These are phyloP conservation scores for Turnix velox DNA, from an alignment of 2,113 vertebrate species.

Conservation along the genomic window DNA sequence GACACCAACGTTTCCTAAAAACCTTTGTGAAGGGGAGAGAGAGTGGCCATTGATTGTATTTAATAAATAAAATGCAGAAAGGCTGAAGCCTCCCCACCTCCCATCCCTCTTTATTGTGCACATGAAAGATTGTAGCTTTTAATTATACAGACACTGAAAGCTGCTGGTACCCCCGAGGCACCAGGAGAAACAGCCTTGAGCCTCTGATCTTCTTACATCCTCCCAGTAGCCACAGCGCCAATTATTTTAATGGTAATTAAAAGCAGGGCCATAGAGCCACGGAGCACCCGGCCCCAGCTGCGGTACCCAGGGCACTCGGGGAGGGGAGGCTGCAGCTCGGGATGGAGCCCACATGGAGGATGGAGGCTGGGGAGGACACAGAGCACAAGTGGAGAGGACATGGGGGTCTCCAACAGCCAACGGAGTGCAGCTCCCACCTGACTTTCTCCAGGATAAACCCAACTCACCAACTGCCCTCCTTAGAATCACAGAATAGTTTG, in stretches of 20 bases:
- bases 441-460: rapidly evolving
- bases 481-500: too few relatives aligned
- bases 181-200: slow-evolving; percentile 61
- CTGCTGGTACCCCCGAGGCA: slow-evolving; percentile 57
- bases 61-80: slow-evolving; percentile 69
- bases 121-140: slow-evolving; percentile 77
- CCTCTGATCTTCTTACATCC: slow-evolving; percentile 71
- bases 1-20: not conserved
- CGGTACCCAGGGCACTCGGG: not conserved
- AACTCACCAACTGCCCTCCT: too few relatives aligned
- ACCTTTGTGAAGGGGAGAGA: slow-evolving; percentile 2
- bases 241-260: slow-evolving; percentile 82
- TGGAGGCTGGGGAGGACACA: not conserved
- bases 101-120: slow-evolving; percentile 71
- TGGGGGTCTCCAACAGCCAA: rapidly evolving
- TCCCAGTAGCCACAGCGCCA: slow-evolving; percentile 70
- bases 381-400: not conserved
- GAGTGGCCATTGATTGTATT: slow-evolving; percentile 66
- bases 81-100: slow-evolving; percentile 59
- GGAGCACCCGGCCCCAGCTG: slow-evolving; percentile 25
- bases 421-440: rapidly evolving
- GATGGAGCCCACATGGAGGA: not conserved
- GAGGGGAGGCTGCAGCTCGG: not conserved
- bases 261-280: slow-evolving; percentile 57
- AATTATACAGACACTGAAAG: slow-evolving; percentile 76